Evolutionary conservation across 2,888 invertebrate genomes (phyloP).

Genomic region (Pecten maximus): DNA sequence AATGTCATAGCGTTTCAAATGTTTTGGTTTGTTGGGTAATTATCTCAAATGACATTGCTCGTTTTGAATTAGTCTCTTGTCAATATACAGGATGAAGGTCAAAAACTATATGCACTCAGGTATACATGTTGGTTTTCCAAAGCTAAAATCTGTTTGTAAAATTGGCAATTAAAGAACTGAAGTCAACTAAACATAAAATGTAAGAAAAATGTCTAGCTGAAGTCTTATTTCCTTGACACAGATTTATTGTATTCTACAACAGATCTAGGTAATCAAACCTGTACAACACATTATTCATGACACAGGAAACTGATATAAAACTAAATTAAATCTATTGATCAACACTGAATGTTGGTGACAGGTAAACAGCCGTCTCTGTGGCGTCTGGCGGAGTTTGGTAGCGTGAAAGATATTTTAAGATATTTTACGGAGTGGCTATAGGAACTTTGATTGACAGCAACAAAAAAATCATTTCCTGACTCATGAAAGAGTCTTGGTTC

Average conservation of each 20-base stretch:
- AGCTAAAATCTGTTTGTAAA: not conserved
- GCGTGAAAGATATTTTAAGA: not conserved
- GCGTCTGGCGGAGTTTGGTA: not conserved
- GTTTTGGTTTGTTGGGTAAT: not conserved
- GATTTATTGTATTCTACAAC: not conserved
- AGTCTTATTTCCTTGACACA: not conserved
- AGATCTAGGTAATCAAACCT: not conserved
- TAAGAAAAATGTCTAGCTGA: not conserved
- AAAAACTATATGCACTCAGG: not conserved
- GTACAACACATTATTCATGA: not conserved
- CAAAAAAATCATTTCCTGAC: not conserved
- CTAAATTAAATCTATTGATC: constrained; percentile 30
- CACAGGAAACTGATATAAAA: constrained; percentile 18
- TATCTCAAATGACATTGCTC: not conserved
- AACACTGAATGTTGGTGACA: not conserved
- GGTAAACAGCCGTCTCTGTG: not conserved
- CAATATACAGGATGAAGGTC: not conserved
- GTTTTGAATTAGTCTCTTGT: not conserved
- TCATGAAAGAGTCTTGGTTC: not conserved
- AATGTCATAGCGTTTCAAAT: not conserved
- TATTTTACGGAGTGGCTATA: not conserved
- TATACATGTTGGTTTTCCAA: not conserved
- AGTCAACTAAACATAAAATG: not conserved
- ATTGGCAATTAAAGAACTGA: constrained; percentile 3
- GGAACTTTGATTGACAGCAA: not conserved